Conservation (phyloP, 2,797 vertebrate species). For the Eulemur mongoz region DNA sequence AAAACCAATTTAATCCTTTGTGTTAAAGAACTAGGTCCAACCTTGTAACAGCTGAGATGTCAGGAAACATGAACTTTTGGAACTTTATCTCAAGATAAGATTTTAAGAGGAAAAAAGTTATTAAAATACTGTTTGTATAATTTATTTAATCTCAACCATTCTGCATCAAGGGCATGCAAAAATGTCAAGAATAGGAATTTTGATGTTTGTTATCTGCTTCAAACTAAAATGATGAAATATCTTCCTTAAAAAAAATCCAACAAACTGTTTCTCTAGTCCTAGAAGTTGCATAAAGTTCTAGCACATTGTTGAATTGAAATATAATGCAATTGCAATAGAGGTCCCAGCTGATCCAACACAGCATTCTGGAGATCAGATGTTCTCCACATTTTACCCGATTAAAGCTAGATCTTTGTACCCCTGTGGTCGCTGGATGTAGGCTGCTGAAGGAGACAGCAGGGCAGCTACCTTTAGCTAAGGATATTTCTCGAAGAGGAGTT, state of each 20-base stretch:
- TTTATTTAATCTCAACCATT: constrained; percentile 23
- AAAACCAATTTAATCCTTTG: constrained; percentile 61
- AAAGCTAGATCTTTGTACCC: background rate
- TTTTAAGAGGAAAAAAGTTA: constrained; percentile 28
- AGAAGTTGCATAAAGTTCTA: background rate
- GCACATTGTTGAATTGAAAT: background rate
- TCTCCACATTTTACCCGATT: background rate
- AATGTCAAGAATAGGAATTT: background rate
- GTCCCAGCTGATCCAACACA: fast-evolving
- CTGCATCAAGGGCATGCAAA: background rate
- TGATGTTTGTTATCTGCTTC: background rate
- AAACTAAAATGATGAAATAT: constrained; percentile 25
- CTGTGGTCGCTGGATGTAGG: background rate
- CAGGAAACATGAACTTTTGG: constrained; percentile 33
- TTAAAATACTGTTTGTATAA: constrained; percentile 36
- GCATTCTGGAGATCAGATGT: background rate
- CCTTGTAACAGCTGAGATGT: background rate
- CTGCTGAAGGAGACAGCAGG: background rate
- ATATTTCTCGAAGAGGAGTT: background rate
- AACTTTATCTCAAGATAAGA: constrained; percentile 5
- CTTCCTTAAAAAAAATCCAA: background rate
- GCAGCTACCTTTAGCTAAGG: background rate
- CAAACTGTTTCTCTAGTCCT: background rate
- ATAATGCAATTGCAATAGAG: too few species aligned
- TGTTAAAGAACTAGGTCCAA: constrained; percentile 42